These are phyloP conservation scores for Dryadula phaetusa DNA, from an alignment of 2,888 invertebrate genomes.

Conservation along the genomic window DNA sequence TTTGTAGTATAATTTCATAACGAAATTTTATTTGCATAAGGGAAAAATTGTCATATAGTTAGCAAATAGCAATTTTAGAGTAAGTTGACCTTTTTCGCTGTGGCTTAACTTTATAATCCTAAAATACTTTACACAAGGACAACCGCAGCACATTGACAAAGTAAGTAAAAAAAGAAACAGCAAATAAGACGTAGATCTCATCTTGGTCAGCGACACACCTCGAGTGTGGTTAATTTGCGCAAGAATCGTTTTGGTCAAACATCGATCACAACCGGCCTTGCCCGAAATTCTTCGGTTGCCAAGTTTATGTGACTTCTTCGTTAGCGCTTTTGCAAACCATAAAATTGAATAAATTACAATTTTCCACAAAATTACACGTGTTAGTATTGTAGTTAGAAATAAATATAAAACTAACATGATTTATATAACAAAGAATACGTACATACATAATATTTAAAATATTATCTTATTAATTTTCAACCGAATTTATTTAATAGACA, in stretches of 20 bases:
- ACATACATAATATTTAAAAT: background rate
- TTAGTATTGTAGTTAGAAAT: background rate
- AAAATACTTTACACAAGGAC: conserved; percentile 56
- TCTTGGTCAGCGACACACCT: conserved; percentile 47
- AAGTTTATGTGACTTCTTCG: conserved; percentile 48
- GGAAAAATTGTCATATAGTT: background rate
- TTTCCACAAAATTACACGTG: background rate
- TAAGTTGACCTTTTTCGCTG: conserved; percentile 39
- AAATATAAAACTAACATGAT: no score
- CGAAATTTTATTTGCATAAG: conserved; percentile 13
- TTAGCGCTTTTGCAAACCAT: conserved; percentile 33
- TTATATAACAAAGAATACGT: background rate
- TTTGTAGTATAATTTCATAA: conserved; percentile 27
- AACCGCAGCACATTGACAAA: conserved; percentile 61
- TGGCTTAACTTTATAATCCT: conserved; percentile 33
- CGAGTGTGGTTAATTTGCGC: conserved; percentile 60
- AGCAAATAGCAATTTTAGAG: conserved; percentile 40
- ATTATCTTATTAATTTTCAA: conserved; percentile 5
- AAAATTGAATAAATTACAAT: conserved; percentile 26
- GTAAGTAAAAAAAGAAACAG: conserved; percentile 68
- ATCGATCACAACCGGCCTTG: conserved; percentile 75
- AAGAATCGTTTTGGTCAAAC: conserved; percentile 60
- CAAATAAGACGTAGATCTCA: conserved; percentile 58
- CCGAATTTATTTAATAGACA: conserved; percentile 13
- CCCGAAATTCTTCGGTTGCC: conserved; percentile 70